These are phyloP conservation scores for Petrocephalus zakoni DNA, from an alignment of 2,113 vertebrate genomes.

Conservation along the genomic window DNA sequence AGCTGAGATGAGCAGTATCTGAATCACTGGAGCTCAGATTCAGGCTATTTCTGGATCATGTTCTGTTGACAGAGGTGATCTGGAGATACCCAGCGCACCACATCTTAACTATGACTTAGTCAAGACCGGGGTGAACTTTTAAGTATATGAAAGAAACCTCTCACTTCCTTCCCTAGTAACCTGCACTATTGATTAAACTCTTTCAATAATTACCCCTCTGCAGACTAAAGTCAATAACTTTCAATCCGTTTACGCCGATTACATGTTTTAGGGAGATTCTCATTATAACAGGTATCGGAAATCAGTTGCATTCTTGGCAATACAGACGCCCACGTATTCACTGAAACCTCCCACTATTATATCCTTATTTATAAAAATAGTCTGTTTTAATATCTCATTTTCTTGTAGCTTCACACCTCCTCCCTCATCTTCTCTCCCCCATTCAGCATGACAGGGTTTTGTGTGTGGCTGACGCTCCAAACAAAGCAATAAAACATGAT, in stretches of 20 bases:
- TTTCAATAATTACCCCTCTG: conserved; percentile 14
- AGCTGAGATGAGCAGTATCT: neutral
- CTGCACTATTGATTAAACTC: neutral
- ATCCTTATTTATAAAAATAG: neutral
- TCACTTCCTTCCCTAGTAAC: neutral
- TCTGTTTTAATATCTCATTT: neutral
- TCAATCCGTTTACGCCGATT: conserved; percentile 11
- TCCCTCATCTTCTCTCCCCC: neutral
- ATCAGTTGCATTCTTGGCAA: neutral
- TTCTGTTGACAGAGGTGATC: neutral
- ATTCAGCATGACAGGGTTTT: neutral
- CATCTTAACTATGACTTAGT: neutral
- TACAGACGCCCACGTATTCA: neutral
- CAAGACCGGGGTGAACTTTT: neutral
- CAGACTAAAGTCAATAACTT: neutral
- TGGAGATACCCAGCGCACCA: neutral
- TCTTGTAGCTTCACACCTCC: neutral
- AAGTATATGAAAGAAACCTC: neutral
- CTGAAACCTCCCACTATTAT: neutral
- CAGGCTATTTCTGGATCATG: neutral
- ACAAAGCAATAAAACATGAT: neutral
- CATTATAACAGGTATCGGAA: neutral
- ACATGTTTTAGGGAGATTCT: neutral
- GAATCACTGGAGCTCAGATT: neutral
- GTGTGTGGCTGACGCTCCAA: neutral